These are phyloP conservation scores for Chiridota heheva DNA, from an alignment of 35 echinoderm and acorn worm species.

Conservation along the genomic window DNA sequence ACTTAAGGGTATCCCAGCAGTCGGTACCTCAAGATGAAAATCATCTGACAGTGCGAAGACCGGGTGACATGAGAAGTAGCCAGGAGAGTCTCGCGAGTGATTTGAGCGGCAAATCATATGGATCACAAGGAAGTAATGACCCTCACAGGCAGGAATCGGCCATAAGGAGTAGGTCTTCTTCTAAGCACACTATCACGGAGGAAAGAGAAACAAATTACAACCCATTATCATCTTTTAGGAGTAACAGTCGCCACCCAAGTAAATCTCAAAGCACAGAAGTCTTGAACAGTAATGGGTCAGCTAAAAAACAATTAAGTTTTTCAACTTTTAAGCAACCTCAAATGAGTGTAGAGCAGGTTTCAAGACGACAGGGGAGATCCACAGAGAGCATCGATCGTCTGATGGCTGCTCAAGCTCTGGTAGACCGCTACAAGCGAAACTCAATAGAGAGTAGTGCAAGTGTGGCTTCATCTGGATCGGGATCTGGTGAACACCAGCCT, in stretches of 20 bases:
- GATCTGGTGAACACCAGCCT: slow-evolving; percentile 64
- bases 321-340: slow-evolving; percentile 95
- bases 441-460: slow-evolving; percentile 83
- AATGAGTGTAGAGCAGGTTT: slow-evolving; percentile 16
- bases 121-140: slow-evolving; percentile 63
- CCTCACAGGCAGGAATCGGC: slow-evolving; percentile 11
- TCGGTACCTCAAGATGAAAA: slow-evolving; percentile 36
- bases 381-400: slow-evolving; percentile 74
- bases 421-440: slow-evolving; percentile 61
- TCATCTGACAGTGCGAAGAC: slow-evolving; percentile 34
- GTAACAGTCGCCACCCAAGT: background rate
- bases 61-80: slow-evolving; percentile 66
- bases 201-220: slow-evolving; percentile 22
- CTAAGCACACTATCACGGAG: slow-evolving; percentile 22
- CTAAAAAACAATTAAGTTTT: slow-evolving; percentile 62
- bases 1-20: slow-evolving; percentile 50
- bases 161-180: background rate
- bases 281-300: background rate
- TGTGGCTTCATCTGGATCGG: slow-evolving; percentile 70
- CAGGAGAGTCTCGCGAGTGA: slow-evolving; percentile 90
- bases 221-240: slow-evolving; percentile 41
- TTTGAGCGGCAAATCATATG: slow-evolving; percentile 65
- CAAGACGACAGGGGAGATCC: slow-evolving; percentile 16
- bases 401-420: slow-evolving; percentile 51
- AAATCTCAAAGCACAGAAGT: background rate